These are phyloP conservation scores for Megaustenia siamemsis DNA, from an alignment of 2,888 invertebrate genomes.

Conservation along the genomic window DNA sequence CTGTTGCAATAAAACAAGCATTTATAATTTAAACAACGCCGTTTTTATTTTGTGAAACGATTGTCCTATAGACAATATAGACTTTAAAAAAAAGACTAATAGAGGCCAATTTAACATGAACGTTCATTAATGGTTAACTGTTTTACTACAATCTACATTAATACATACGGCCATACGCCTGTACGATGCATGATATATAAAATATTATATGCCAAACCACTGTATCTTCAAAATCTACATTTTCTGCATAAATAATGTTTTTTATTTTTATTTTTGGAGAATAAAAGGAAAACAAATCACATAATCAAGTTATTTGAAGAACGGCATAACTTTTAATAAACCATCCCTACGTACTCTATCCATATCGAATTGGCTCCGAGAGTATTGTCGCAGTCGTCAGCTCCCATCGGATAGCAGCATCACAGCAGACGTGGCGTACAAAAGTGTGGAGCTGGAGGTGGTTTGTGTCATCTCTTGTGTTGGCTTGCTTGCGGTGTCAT, in stretches of 20 bases:
- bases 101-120: too few relatives aligned
- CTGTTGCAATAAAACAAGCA: too few relatives aligned
- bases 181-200: too few relatives aligned
- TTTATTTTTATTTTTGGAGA: neutral
- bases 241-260: neutral
- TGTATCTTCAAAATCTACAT: too few relatives aligned
- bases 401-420: conserved; percentile 16
- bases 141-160: too few relatives aligned
- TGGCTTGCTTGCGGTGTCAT: neutral
- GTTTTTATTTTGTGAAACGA: too few relatives aligned
- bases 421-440: conserved; percentile 63
- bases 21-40: too few relatives aligned
- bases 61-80: too few relatives aligned
- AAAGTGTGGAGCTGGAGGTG: conserved; percentile 13
- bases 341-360: conserved; percentile 6
- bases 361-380: conserved; percentile 22
- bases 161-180: too few relatives aligned
- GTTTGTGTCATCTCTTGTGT: conserved; percentile 15
- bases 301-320: neutral
- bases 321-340: neutral
- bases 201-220: too few relatives aligned
- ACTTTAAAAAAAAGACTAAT: too few relatives aligned
- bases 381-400: conserved; percentile 21
- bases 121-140: too few relatives aligned
- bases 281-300: neutral